Evolutionary conservation across 1,140 invertebrate species (phyloP), one percentile per base, ranked within the genome.

Genomic region (Lasioglossum baleicum): DNA sequence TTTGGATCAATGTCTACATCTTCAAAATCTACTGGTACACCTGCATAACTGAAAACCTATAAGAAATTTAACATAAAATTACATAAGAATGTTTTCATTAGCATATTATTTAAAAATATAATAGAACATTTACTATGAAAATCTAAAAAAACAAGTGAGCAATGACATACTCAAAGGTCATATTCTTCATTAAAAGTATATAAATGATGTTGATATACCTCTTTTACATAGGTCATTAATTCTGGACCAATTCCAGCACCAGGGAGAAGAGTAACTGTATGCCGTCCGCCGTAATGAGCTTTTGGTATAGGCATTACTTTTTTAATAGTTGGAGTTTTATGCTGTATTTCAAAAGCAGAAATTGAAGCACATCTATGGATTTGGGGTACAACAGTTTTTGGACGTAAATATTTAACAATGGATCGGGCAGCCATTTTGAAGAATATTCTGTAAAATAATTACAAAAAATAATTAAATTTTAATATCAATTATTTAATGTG

Each of bases 1-100:
- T 95, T 95, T 0, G 97, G 96, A 92, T n/a, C n/a, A n/a, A n/a
- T n/a, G n/a, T n/a, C n/a, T n/a, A n/a, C n/a, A n/a, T n/a, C n/a
- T n/a, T n/a, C 98, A 94, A 99, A 99, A 92, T 99, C 98, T 70
- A 99, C 96, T 17, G 99, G 99, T 17, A 98, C 97, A 73, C 98
- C 98, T 70, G 97, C 96, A 93, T 96, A 96, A 88, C 96, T 97
- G 89, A 86, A 94, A 90, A 92, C 88, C 93, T 92, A 66, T 7
- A 81, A 65, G 7, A 82, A 71, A 35, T 51, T 60, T 7, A 75
- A 15, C 26, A 67, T 66, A 67, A 80, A 51, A 58, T 71, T 69
- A 77, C 51, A 22, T 75, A 76, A 79, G 80, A 48, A n/a, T n/a
- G n/a, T n/a, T n/a, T n/a, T n/a, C 60, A 17, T 73, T 67, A 48